These are phyloP conservation scores for Leptura quadrifasciata DNA, from an alignment of 2,888 invertebrate genomes.

Conservation along the genomic window DNA sequence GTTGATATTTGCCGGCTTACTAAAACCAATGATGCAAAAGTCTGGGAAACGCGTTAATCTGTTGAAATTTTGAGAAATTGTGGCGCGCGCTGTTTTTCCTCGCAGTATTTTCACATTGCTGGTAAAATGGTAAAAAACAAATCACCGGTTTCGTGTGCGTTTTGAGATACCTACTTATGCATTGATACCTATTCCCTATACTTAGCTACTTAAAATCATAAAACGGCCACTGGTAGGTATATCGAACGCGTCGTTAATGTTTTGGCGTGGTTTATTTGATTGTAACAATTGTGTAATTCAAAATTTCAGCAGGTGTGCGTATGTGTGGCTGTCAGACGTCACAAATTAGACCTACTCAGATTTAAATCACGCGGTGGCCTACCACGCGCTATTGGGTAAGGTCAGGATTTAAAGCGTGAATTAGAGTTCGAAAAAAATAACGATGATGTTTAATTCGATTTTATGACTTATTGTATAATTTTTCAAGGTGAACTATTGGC, in stretches of 20 bases:
- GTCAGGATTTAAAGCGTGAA: neutral
- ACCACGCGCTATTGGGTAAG: neutral
- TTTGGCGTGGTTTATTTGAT: neutral
- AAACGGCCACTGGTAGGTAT: too few relatives aligned
- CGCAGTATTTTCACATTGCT: neutral
- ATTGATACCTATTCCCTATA: too few relatives aligned
- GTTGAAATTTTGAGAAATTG: constrained; percentile 29
- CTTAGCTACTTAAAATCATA: too few relatives aligned
- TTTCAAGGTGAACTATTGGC: too few relatives aligned
- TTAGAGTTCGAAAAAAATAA: too few relatives aligned
- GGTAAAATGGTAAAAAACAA: constrained; percentile 1
- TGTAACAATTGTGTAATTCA: neutral
- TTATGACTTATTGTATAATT: too few relatives aligned
- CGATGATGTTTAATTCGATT: too few relatives aligned
- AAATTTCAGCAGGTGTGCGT: too few relatives aligned
- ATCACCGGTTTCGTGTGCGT: neutral
- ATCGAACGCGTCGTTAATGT: neutral
- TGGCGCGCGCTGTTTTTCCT: constrained; percentile 8
- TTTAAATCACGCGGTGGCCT: neutral
- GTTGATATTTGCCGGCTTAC: constrained; percentile 16
- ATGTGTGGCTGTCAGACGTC: neutral
- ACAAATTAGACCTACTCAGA: neutral
- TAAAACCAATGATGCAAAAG: constrained; percentile 21
- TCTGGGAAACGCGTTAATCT: constrained; percentile 20
- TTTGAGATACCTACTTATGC: neutral